These are phyloP conservation scores for Phlogophora meticulosa DNA, from an alignment of 2,888 invertebrate genomes.

Conservation along the genomic window DNA sequence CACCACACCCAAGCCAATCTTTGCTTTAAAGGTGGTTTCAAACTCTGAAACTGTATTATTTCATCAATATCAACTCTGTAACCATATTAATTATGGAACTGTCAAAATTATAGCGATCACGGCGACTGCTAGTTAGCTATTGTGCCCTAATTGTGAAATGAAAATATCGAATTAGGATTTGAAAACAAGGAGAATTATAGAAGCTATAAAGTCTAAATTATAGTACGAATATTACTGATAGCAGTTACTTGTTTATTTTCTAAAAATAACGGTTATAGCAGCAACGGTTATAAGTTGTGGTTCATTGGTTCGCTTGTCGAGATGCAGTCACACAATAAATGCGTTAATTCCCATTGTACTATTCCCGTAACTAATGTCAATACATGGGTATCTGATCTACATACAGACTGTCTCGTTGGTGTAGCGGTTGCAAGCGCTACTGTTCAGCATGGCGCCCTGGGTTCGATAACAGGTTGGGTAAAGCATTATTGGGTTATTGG, in stretches of 20 bases:
- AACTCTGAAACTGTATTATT: too few relatives aligned
- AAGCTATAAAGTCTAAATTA: background rate
- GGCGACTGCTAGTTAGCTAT: background rate
- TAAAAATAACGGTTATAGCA: slow-evolving; percentile 16
- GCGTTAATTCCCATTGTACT: slow-evolving; percentile 22
- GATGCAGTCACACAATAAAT: slow-evolving; percentile 14
- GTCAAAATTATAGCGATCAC: background rate
- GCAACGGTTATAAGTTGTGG: slow-evolving; percentile 28
- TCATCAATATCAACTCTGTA: too few relatives aligned
- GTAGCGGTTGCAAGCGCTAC: too few relatives aligned
- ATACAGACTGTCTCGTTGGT: too few relatives aligned
- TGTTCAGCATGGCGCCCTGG: too few relatives aligned
- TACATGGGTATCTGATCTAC: slow-evolving; percentile 4
- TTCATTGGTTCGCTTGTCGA: slow-evolving; percentile 37
- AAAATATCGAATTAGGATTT: background rate
- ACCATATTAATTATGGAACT: background rate
- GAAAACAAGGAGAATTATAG: background rate
- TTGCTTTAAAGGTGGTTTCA: too few relatives aligned
- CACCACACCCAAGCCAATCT: too few relatives aligned
- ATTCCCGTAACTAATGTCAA: slow-evolving; percentile 6
- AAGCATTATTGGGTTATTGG: too few relatives aligned
- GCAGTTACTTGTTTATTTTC: background rate
- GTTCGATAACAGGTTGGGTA: too few relatives aligned
- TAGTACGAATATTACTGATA: background rate
- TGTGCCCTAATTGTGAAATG: background rate